These are phyloP conservation scores for Epistrophella euchroma DNA, from an alignment of 2,888 invertebrate genomes.

Conservation along the genomic window DNA sequence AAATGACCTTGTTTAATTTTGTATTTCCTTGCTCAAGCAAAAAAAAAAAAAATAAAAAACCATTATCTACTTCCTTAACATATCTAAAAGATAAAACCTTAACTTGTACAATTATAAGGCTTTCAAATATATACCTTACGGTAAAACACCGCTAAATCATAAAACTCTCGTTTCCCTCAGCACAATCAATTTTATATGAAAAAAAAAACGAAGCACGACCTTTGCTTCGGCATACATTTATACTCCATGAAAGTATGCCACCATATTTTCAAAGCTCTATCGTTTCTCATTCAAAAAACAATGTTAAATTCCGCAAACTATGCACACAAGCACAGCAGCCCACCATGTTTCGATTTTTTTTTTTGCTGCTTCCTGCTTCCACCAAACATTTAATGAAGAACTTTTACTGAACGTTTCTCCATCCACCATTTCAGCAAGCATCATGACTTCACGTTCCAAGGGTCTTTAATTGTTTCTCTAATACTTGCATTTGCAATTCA, in stretches of 20 bases:
- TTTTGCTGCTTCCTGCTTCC: not conserved
- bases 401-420: conserved; percentile 17
- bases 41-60: not conserved
- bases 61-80: not conserved
- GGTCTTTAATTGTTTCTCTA: conserved; percentile 71
- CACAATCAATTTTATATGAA: conserved; percentile 53
- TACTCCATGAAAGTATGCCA: conserved; percentile 35
- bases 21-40: not conserved
- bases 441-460: conserved; percentile 38
- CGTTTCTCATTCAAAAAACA: conserved; percentile 13
- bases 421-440: conserved; percentile 7
- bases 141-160: not conserved
- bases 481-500: conserved; percentile 71
- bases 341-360: conserved; percentile 27
- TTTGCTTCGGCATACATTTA: not conserved
- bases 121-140: not conserved
- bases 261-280: conserved; percentile 21
- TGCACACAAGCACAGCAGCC: conserved; percentile 29
- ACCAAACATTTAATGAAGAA: conserved; percentile 62
- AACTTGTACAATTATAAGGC: conserved; percentile 22
- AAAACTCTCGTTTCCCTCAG: conserved; percentile 20
- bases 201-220: conserved; percentile 37
- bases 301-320: conserved; percentile 47
- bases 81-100: not conserved
- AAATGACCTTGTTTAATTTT: not conserved